Percentiles rank a stretch among this genome's conserved stretches.
phyloP scores from a whole-genome alignment of 2,888 invertebrate genomes.

The Drosophila sordidula region DNA sequence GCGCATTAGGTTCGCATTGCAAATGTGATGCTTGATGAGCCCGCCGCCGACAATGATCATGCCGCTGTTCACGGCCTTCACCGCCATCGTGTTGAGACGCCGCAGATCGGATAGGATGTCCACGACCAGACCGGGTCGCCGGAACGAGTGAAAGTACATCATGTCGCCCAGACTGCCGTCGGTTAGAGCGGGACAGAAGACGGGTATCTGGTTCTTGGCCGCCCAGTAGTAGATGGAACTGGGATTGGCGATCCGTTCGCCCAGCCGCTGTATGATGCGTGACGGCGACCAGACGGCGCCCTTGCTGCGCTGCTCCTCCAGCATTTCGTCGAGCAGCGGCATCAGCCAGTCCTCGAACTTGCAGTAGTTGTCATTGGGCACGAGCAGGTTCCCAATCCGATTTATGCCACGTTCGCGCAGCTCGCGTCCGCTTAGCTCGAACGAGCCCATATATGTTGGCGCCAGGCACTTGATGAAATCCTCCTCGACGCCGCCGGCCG shows the following conservation, averaged over 20 bases:
- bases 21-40: slow-evolving; percentile 99
- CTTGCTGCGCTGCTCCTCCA: slow-evolving; percentile 92
- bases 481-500: slow-evolving; percentile 99
- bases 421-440: slow-evolving; percentile 91
- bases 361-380: slow-evolving; percentile 99
- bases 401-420: slow-evolving; percentile 95
- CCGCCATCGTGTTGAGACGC: slow-evolving; percentile 96
- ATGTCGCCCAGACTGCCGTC: slow-evolving; percentile 99
- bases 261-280: slow-evolving; percentile 91
- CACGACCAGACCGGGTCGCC: slow-evolving; percentile 95
- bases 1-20: slow-evolving; percentile 99
- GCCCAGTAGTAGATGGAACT: slow-evolving; percentile 99
- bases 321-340: slow-evolving; percentile 95
- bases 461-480: slow-evolving; percentile 99
- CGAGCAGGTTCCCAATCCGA: slow-evolving; percentile 94
- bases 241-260: slow-evolving; percentile 95
- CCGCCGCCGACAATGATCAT: slow-evolving; percentile 99
- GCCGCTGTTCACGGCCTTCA: slow-evolving; percentile 96
- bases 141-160: slow-evolving; percentile 99
- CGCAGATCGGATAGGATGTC: slow-evolving; percentile 97
- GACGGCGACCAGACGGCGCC: slow-evolving; percentile 96
- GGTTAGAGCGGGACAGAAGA: slow-evolving; percentile 98
- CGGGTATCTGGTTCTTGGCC: slow-evolving; percentile 97
- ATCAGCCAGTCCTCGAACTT: slow-evolving; percentile 98
- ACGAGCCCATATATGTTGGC: slow-evolving; percentile 97